Evolutionary conservation across 2,888 invertebrate genomes (phyloP), one percentile per base, ranked within the genome.

Genomic region (Cynaeus angustus): DNA sequence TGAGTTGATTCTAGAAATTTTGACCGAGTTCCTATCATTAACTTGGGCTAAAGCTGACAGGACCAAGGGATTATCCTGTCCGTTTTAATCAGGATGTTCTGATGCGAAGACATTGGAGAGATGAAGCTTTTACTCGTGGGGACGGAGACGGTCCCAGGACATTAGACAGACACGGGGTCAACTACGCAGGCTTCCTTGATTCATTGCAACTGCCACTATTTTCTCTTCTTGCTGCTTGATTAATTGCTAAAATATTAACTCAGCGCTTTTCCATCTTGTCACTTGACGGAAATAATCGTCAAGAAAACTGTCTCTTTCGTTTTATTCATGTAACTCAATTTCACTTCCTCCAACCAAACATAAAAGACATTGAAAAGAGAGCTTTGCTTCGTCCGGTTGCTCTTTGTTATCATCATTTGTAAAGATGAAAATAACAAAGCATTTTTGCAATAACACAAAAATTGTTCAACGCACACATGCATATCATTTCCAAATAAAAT

Each of bases 81-180:
- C 68, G 72, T 71, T 74, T 74, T 74, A 74, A 74, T 74, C 72
- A 72, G 72, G 68, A 70, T 50, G 74, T 71, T 68, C 67, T 74
- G 74, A 73, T 70, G 72, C 72, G 72, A 74, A 72, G 72, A 73
- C 72, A 68, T 72, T 66, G 70, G 71, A 66, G 71, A 70, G 67
- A 74, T 71, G 74, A 70, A 71, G 68, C 66, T 71, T 71, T 70
- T 70, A 70, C 69, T 68, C 71, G 50, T 52, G 69, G 68, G 72
- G 64, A 66, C 66, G 52, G 52, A 71, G 58, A 16, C 55, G 69
- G 68, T 73, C 69, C 71, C 69, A 61, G 66, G 73, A 71, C 73
- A 71, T 73, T 69, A 71, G 59, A 59, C 59, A 59, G 59, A 59
- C 66, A 68, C 70, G 30, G 67, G 71, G 71, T 71, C 71, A 71